A percentile compares a stretch with the other conserved stretches of the same genome.
phyloP scores from a whole-genome alignment of 2,888 invertebrate species.

The Caenorhabditis panamensis region DNA sequence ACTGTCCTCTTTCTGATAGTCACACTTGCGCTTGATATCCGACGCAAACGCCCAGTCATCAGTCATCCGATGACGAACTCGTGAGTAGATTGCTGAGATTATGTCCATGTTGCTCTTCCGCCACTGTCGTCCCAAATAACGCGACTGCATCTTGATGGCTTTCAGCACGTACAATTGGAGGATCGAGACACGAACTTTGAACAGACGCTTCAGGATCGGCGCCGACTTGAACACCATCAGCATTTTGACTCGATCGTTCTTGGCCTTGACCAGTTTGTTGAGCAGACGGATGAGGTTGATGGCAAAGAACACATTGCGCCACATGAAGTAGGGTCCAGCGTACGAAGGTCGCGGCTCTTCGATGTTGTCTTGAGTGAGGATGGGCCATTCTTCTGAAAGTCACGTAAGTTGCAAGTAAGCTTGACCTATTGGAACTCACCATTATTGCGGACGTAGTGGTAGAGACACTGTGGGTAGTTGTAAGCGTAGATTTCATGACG shows the following conservation, averaged over 20 bases:
- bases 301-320: slow-evolving; percentile 98
- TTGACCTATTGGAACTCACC: slow-evolving; percentile 47
- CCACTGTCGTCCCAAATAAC: slow-evolving; percentile 98
- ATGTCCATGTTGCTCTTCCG: slow-evolving; percentile 99
- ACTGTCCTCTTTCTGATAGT: slow-evolving; percentile 92
- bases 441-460: slow-evolving; percentile 77
- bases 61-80: slow-evolving; percentile 88
- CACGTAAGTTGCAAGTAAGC: background rate
- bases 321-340: slow-evolving; percentile 86
- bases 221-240: slow-evolving; percentile 99
- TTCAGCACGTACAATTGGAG: slow-evolving; percentile 98
- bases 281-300: slow-evolving; percentile 94
- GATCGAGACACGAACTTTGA: slow-evolving; percentile 87
- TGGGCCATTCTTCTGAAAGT: slow-evolving; percentile 78
- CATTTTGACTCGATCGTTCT: slow-evolving; percentile 94
- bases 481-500: slow-evolving; percentile 86
- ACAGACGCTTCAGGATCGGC: slow-evolving; percentile 94
- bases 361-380: slow-evolving; percentile 78
- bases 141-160: slow-evolving; percentile 98
- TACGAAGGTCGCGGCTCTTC: slow-evolving; percentile 62
- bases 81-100: slow-evolving; percentile 98
- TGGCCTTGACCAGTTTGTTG: slow-evolving; percentile 99
- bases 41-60: slow-evolving; percentile 99
- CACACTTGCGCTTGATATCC: slow-evolving; percentile 84
- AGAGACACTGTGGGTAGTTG: slow-evolving; percentile 77